Conservation (phyloP, 1,140 invertebrate genomes). For the Drosophila willistoni region DNA sequence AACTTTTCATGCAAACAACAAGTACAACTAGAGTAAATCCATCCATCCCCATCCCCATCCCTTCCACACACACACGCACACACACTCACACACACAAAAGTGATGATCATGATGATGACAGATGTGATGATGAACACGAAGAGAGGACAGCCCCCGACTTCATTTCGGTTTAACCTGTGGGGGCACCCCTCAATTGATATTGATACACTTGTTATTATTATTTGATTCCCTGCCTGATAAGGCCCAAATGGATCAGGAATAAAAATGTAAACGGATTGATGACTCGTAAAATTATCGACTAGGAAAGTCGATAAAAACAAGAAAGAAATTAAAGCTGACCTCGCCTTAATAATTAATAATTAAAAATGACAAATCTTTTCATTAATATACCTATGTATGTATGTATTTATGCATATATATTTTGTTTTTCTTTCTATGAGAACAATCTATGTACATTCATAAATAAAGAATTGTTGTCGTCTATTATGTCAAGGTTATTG, state of each 20-base stretch:
- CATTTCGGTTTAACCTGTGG: conserved; percentile 12
- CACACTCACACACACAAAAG: background rate
- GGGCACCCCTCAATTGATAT: conserved; percentile 12
- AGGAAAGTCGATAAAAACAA: no score
- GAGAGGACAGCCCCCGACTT: background rate
- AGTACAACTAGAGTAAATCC: conserved; percentile 73
- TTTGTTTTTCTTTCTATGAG: no score
- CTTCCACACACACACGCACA: background rate
- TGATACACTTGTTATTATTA: conserved; percentile 8
- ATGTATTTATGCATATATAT: no score
- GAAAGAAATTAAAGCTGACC: no score
- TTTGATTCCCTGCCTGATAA: conserved; percentile 9
- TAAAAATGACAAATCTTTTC: no score
- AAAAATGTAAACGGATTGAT: background rate
- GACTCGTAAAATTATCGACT: no score
- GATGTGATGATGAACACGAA: background rate
- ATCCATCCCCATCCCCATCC: conserved; percentile 31
- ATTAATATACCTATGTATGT: no score
- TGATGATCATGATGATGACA: conserved; percentile 8
- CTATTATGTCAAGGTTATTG: no score
- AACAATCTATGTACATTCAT: no score
- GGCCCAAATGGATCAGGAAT: background rate
- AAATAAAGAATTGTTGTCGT: no score
- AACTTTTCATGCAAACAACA: conserved; percentile 65
- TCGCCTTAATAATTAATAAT: no score